These are phyloP conservation scores for Stegodyphus dumicola DNA, from an alignment of 1,140 invertebrate species.

Conservation along the genomic window DNA sequence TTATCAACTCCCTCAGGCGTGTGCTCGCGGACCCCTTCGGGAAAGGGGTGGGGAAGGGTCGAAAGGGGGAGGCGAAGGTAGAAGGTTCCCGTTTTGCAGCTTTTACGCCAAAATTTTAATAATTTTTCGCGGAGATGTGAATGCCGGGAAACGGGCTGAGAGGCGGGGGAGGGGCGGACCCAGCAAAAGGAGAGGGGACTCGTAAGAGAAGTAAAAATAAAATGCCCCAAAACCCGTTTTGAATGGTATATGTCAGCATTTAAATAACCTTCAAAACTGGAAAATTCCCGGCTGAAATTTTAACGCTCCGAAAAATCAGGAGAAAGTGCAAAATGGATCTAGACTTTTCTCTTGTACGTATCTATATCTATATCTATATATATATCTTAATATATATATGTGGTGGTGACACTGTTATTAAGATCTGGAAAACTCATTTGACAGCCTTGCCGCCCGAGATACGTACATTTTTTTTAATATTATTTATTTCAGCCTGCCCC, in stretches of 20 bases:
- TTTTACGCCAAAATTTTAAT: slow-evolving; percentile 46
- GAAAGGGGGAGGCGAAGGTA: neutral
- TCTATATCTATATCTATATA: slow-evolving; percentile 25
- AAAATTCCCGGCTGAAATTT: slow-evolving; percentile 6
- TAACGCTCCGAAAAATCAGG: slow-evolving; percentile 47
- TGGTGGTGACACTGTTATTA: slow-evolving; percentile 59
- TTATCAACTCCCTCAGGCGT: slow-evolving; percentile 47
- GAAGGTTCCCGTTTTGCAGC: slow-evolving; percentile 1
- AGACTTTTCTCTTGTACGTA: slow-evolving; percentile 31
- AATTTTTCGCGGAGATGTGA: slow-evolving; percentile 32
- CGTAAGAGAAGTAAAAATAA: slow-evolving; percentile 15
- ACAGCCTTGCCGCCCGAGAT: slow-evolving; percentile 3
- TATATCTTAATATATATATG: slow-evolving; percentile 32
- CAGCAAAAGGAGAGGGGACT: too few species aligned
- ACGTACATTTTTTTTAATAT: slow-evolving; percentile 46
- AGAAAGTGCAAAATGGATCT: slow-evolving; percentile 49
- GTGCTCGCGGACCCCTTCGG: neutral
- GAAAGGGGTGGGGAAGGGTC: neutral
- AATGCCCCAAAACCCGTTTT: slow-evolving; percentile 13
- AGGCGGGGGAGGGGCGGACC: too few species aligned
- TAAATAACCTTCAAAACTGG: slow-evolving; percentile 45
- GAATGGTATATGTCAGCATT: slow-evolving; percentile 61
- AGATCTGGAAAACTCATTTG: slow-evolving; percentile 49
- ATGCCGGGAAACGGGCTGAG: neutral
- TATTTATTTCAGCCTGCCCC: slow-evolving; percentile 43